These are phyloP conservation scores for Ovis canadensis DNA, from an alignment of 2,113 vertebrate species.

Conservation along the genomic window DNA sequence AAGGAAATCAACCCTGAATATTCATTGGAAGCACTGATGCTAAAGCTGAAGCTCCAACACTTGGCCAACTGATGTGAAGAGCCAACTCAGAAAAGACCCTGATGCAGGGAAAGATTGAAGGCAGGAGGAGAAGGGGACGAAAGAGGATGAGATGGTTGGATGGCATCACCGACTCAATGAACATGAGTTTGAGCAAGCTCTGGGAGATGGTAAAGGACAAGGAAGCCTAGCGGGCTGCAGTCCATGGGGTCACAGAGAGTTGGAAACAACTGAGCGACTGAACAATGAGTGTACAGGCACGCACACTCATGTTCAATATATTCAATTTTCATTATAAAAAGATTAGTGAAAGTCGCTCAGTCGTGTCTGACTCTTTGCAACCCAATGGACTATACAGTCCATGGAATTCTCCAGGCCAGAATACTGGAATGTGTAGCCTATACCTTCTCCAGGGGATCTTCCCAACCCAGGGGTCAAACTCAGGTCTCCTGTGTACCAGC, in stretches of 20 bases:
- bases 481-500: not conserved
- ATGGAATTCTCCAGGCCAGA: not conserved
- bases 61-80: not conserved
- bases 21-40: not conserved
- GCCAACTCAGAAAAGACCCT: not conserved
- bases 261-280: not conserved
- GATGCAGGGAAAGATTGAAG: not conserved
- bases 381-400: not conserved
- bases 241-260: not conserved
- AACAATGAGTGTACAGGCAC: not conserved
- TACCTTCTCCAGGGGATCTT: not conserved
- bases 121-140: not conserved
- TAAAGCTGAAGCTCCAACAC: not conserved
- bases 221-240: not conserved
- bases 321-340: conserved; percentile 9
- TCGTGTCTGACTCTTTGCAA: not conserved
- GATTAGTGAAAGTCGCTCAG: not conserved
- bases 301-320: not conserved
- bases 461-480: not conserved
- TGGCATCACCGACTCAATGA: not conserved
- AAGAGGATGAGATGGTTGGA: not conserved
- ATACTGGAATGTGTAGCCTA: not conserved
- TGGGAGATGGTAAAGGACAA: not conserved
- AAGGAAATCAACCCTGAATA: not conserved
- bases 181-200: not conserved